Conservation (phyloP, 2,888 invertebrate genomes). For the Eutolmus rufibarbis region DNA sequence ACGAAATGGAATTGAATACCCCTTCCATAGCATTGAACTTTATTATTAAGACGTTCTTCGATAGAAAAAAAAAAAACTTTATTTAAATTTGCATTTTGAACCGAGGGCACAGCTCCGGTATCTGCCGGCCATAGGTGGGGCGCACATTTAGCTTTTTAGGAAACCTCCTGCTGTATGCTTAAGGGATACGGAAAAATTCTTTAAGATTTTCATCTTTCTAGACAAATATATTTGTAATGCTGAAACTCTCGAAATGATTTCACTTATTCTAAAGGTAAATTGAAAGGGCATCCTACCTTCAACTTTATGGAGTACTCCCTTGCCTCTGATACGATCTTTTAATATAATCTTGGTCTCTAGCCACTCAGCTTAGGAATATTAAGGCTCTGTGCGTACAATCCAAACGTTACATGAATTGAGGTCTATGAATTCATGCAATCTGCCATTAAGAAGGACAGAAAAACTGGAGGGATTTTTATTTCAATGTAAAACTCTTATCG, state of each 20-base stretch:
- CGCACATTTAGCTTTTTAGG: not conserved
- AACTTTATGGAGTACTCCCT: not conserved
- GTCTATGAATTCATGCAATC: not conserved
- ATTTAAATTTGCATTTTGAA: slow-evolving; percentile 12
- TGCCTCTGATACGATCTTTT: not conserved
- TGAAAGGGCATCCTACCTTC: not conserved
- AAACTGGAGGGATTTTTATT: not conserved
- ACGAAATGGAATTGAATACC: slow-evolving; percentile 21
- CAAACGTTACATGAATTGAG: not conserved
- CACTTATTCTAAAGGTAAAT: not conserved
- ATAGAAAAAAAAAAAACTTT: not conserved
- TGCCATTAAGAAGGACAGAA: not conserved
- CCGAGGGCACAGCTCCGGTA: not conserved
- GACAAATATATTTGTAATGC: slow-evolving; percentile 1
- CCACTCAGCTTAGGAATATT: not conserved
- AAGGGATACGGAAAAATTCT: not conserved
- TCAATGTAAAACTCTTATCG: not conserved
- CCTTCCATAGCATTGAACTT: not conserved
- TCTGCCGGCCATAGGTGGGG: not conserved
- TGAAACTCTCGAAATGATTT: not conserved
- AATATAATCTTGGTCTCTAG: not conserved
- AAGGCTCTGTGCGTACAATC: not conserved
- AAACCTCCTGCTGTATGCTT: not conserved
- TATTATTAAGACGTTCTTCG: slow-evolving; percentile 13
- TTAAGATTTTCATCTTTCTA: slow-evolving; percentile 17